Evolutionary conservation across 2,797 vertebrate genomes (phyloP).

Genomic region (Mormyrus proboscirostris): DNA sequence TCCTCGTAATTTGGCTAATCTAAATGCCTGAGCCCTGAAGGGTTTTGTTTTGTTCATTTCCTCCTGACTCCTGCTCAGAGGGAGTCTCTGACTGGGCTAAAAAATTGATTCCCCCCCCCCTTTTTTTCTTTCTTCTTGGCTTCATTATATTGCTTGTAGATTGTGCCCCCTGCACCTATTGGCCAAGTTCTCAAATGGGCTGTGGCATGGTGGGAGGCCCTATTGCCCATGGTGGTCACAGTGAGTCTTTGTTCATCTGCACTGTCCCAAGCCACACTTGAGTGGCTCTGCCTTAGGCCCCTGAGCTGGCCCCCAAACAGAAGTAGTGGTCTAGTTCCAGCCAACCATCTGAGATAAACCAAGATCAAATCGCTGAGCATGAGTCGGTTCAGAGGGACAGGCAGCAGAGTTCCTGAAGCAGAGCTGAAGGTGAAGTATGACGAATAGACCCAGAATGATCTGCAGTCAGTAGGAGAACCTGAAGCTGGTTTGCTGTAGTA

Average conservation of each 20-base stretch:
- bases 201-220: too few species aligned
- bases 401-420: background rate
- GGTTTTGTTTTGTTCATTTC: background rate
- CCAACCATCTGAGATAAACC: background rate
- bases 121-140: background rate
- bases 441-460: background rate
- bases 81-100: background rate
- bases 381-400: background rate
- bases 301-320: background rate
- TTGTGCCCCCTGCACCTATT: background rate
- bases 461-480: background rate
- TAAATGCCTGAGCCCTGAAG: background rate
- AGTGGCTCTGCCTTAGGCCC: background rate
- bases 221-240: background rate
- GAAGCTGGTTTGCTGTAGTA: background rate
- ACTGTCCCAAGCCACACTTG: background rate
- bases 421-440: background rate
- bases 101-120: background rate
- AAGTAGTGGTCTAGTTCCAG: background rate
- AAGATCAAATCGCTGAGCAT: background rate
- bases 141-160: background rate
- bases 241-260: background rate
- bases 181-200: background rate
- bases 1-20: constrained; percentile 21
- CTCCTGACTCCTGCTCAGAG: background rate